These are phyloP conservation scores for Drosophila pseudoananassae DNA, from an alignment of 1,140 invertebrate species.

Conservation along the genomic window DNA sequence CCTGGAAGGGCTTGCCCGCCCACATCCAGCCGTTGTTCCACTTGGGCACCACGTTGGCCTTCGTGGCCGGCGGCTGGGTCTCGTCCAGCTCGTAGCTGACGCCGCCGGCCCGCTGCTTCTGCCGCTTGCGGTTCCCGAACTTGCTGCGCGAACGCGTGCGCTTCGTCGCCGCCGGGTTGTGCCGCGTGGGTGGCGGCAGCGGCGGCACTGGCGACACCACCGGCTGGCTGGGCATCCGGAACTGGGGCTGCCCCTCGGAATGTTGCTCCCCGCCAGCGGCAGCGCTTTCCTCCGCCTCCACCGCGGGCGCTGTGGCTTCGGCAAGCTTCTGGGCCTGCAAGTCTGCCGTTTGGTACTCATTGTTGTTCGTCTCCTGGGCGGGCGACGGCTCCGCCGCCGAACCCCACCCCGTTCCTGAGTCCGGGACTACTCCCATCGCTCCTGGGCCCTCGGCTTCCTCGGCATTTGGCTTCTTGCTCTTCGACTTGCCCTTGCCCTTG, in stretches of 20 bases:
- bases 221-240: constrained; percentile 52
- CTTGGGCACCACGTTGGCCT: constrained; percentile 87
- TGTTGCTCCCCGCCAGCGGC: constrained; percentile 47
- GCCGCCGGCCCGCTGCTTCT: constrained; percentile 65
- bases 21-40: constrained; percentile 97
- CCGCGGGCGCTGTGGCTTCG: constrained; percentile 14
- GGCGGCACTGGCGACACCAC: background rate
- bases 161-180: constrained; percentile 49
- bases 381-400: background rate
- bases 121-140: constrained; percentile 78
- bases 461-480: constrained; percentile 20
- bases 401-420: background rate
- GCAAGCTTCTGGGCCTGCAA: constrained; percentile 60
- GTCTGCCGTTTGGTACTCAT: constrained; percentile 70
- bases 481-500: constrained; percentile 37
- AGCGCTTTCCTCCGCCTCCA: background rate
- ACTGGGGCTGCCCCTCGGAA: constrained; percentile 70
- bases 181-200: constrained; percentile 20
- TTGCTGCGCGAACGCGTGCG: constrained; percentile 74
- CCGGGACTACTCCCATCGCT: background rate
- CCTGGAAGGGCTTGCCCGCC: constrained; percentile 92
- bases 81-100: constrained; percentile 76
- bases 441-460: background rate
- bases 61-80: constrained; percentile 80
- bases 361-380: constrained; percentile 72